Evolutionary conservation across 2,113 vertebrate species (phyloP), one percentile per base, ranked within the genome.

Genomic region (Xenopus laevis): DNA sequence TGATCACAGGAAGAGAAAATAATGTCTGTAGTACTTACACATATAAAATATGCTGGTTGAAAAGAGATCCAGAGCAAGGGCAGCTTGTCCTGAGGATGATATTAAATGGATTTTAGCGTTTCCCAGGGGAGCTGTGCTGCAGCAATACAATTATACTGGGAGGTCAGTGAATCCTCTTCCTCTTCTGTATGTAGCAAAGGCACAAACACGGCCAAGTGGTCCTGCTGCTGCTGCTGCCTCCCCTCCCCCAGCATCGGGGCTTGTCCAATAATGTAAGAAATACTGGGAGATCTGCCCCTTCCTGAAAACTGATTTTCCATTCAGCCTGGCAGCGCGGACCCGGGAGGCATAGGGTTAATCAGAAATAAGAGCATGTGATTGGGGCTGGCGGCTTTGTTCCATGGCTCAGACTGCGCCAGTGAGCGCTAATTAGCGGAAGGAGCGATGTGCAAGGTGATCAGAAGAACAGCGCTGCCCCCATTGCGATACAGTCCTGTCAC

Each of bases 181-280:
- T 46, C 72, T 67, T 30, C 65, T 40, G 68, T 65, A 70, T 63
- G 33, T 63, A 75, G 21, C 17, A 33, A n/a, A 69, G 47, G 69
- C 59, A 53, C 47, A 62, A 44, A 69, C 59, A 64, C 67, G 66
- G 66, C 50, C 27, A 47, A 69, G 66, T 53, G 47, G 27, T 70
- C 40, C 33, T 69, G 30, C 73, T 20, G 57, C 33, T 69, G 30
- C 73, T 20, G 57, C 18, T 27, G 20, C 46, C 50, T 15, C 59
- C 74, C 73, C 74, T 77, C 74, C 74, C 66, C 74, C 74, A 70
- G 27, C 67, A 30, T 27, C 55, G 50, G 66, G 59, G 68, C 20
- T 69, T 69, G 47, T 77, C 74, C 74, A 77, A 77, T 62, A 70
- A 64, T 69, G 30, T 68, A 53, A 50, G 72, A 75, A 63, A 55